phyloP scores from a whole-genome alignment of 2,797 vertebrate genomes.

The Chaunax sp. region DNA sequence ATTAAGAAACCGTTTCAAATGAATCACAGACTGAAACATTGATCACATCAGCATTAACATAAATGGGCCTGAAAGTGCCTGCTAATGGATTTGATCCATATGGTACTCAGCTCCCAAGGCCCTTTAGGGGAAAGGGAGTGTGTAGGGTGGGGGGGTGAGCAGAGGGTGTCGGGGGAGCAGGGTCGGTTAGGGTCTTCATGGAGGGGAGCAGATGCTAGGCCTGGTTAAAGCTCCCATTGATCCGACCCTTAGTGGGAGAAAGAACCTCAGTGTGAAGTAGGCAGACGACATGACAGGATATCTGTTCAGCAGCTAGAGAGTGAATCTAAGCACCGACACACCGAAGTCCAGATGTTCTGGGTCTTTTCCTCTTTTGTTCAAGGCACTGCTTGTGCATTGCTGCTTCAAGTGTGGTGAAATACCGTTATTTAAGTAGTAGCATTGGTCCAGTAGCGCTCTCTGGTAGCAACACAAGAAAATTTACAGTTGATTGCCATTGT shows the following conservation, averaged over 20 bases:
- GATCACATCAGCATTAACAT: slow-evolving; percentile 73
- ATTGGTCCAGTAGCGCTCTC: too few species aligned
- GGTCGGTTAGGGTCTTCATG: neutral
- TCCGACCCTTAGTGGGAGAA: slow-evolving; percentile 7
- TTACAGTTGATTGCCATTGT: too few species aligned
- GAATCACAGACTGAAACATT: slow-evolving; percentile 70
- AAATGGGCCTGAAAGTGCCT: slow-evolving; percentile 66
- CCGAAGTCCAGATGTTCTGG: too few species aligned
- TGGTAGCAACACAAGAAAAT: too few species aligned
- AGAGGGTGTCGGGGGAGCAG: neutral
- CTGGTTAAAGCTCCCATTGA: slow-evolving; percentile 23
- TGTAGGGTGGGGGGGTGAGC: neutral
- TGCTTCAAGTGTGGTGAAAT: too few species aligned
- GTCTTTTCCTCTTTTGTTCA: too few species aligned
- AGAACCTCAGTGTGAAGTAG: neutral
- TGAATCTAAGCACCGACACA: neutral
- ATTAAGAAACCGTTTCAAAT: slow-evolving; percentile 71
- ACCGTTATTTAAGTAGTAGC: too few species aligned
- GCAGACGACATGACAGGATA: neutral
- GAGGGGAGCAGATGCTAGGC: slow-evolving; percentile 4
- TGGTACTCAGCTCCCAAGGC: slow-evolving; percentile 52
- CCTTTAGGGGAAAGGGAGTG: slow-evolving; percentile 9
- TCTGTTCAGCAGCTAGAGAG: neutral
- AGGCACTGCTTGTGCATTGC: too few species aligned
- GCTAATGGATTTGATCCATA: slow-evolving; percentile 76